phyloP scores from a whole-genome alignment of 2,797 vertebrate species.

The Tachyglossus aculeatus region DNA sequence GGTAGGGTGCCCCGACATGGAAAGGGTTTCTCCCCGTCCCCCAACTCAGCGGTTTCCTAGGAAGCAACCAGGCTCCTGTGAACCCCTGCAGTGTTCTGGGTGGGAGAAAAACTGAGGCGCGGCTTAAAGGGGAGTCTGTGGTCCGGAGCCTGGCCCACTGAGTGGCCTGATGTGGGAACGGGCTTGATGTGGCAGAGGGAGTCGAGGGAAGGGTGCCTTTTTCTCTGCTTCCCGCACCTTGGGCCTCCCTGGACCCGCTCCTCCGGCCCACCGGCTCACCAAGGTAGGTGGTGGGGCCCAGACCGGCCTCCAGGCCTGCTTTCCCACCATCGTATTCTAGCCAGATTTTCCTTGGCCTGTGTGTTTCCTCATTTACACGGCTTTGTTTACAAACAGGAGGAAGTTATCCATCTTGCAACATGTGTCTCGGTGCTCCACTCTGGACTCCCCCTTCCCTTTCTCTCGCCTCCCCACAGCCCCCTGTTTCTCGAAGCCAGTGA shows the following conservation, averaged over 20 bases:
- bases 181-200: too few species aligned
- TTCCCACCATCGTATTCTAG: conserved; percentile 41
- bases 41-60: too few species aligned
- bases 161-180: too few species aligned
- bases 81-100: too few species aligned
- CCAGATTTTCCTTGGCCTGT: conserved; percentile 48
- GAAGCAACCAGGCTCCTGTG: too few species aligned
- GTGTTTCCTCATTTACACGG: conserved; percentile 57
- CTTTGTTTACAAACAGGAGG: conserved; percentile 59
- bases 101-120: too few species aligned
- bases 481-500: background rate
- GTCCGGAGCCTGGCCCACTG: conserved; percentile 14
- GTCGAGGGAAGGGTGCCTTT: too few species aligned
- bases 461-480: background rate
- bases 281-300: conserved; percentile 2
- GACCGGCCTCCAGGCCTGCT: conserved; percentile 38
- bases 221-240: too few species aligned
- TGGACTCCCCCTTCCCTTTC: conserved; percentile 19
- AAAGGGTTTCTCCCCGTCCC: too few species aligned
- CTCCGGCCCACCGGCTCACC: conserved; percentile 53
- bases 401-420: conserved; percentile 15
- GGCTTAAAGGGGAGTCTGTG: too few species aligned
- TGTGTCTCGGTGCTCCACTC: conserved; percentile 5
- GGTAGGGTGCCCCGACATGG: too few species aligned
- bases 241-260: conserved; percentile 3